Evolutionary conservation across 2,888 invertebrate genomes (phyloP).

Genomic region (Melanotus villosus): DNA sequence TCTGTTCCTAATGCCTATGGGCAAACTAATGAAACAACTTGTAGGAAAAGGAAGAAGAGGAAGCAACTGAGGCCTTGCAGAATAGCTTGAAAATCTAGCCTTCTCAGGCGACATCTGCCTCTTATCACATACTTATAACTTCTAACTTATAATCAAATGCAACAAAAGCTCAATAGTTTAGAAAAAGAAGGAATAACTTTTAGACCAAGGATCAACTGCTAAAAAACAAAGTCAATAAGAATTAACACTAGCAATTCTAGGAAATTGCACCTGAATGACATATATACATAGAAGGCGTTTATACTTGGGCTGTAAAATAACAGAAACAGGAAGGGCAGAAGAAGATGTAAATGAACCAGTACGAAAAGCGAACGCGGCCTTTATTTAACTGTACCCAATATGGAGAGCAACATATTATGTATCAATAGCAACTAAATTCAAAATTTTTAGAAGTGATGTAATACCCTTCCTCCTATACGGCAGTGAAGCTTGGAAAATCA

Average conservation of each 20-base stretch:
- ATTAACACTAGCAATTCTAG: background rate
- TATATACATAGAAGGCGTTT: background rate
- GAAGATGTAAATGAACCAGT: background rate
- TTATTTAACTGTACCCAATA: background rate
- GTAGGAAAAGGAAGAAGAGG: background rate
- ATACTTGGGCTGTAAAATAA: background rate
- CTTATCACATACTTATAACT: background rate
- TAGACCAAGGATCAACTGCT: background rate
- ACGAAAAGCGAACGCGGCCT: background rate
- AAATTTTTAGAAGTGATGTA: background rate
- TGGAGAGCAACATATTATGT: background rate
- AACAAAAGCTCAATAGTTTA: no score
- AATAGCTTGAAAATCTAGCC: background rate
- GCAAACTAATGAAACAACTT: background rate
- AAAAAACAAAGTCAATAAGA: background rate
- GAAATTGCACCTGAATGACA: background rate
- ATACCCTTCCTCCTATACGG: background rate
- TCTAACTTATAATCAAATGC: no score
- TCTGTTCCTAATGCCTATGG: background rate
- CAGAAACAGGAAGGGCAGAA: background rate
- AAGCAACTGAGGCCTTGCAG: background rate
- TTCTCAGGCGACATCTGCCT: background rate
- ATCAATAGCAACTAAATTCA: background rate
- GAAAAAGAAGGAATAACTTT: slow-evolving; percentile 4
- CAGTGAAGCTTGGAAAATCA: no score